Evolutionary conservation across 2,113 vertebrate genomes (phyloP).

Genomic region (Herpetotheres cachinnans): DNA sequence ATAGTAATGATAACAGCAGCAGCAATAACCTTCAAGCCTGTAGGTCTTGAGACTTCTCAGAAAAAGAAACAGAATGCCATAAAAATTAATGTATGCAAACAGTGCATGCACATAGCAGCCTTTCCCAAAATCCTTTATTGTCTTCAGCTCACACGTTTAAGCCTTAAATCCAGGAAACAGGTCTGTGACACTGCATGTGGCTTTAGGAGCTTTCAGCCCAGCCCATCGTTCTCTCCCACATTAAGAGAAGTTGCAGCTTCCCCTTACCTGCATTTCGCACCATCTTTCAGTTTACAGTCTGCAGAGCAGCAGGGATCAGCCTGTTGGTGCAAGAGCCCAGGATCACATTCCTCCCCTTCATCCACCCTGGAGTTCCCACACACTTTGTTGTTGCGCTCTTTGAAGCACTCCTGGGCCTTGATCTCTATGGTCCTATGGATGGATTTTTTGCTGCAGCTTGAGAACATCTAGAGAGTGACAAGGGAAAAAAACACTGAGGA

Average conservation of each 20-base stretch:
- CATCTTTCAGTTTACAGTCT: conserved; percentile 79
- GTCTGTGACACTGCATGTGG: neutral
- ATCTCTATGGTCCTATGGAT: conserved; percentile 86
- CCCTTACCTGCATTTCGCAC: conserved; percentile 86
- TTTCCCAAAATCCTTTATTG: neutral
- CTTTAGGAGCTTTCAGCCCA: neutral
- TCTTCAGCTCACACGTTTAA: neutral
- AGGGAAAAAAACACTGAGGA: neutral
- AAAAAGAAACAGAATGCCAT: neutral
- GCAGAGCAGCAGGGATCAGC: conserved; percentile 87
- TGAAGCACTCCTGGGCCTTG: conserved; percentile 90
- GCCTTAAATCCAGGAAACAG: neutral
- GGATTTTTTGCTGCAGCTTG: conserved; percentile 93
- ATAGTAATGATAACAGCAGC: neutral
- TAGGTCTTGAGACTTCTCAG: neutral
- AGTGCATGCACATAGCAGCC: neutral
- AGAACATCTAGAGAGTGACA: conserved; percentile 83
- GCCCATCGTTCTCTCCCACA: accelerated
- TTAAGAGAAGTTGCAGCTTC: neutral
- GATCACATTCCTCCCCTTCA: conserved; percentile 92
- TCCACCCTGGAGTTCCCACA: conserved; percentile 98
- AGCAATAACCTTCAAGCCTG: neutral
- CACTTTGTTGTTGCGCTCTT: conserved; percentile 90
- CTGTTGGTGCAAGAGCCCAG: conserved; percentile 86
- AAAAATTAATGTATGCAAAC: neutral